Conservation (phyloP, 2,888 invertebrate species). For the Ypsolopha sequella region DNA sequence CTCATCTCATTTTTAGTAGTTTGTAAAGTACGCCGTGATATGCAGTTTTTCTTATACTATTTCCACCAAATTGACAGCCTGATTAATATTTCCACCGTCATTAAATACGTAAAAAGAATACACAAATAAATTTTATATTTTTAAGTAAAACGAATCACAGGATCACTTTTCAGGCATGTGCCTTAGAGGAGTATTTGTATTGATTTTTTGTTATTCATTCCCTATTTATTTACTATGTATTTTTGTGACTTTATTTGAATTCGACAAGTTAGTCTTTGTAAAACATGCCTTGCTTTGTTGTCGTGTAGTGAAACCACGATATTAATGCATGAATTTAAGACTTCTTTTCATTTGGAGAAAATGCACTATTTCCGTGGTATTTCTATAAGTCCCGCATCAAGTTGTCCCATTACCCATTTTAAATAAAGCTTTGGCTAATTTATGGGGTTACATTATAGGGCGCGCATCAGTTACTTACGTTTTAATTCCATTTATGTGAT, state of each 20-base stretch:
- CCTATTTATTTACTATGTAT: conserved; percentile 28
- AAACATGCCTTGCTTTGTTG: neutral
- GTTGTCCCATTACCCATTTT: neutral
- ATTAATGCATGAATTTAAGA: neutral
- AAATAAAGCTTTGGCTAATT: too few species aligned
- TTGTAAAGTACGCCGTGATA: conserved; percentile 14
- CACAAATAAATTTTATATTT: neutral
- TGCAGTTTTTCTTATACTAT: neutral
- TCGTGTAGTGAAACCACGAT: conserved; percentile 1
- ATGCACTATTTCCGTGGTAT: neutral
- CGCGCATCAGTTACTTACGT: conserved; percentile 37
- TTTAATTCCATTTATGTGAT: conserved; percentile 5
- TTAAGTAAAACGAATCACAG: neutral
- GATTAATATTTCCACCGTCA: neutral
- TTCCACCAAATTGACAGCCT: neutral
- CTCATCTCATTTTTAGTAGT: conserved; percentile 12
- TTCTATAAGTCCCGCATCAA: neutral
- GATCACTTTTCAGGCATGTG: neutral
- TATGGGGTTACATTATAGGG: conserved; percentile 30
- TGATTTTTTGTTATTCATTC: conserved; percentile 8
- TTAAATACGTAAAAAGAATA: neutral
- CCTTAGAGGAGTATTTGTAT: neutral
- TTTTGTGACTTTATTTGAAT: conserved; percentile 23
- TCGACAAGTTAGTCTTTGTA: neutral
- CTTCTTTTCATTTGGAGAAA: neutral